Evolutionary conservation across 1,140 invertebrate genomes (phyloP).

Genomic region (Cydia strobilella): DNA sequence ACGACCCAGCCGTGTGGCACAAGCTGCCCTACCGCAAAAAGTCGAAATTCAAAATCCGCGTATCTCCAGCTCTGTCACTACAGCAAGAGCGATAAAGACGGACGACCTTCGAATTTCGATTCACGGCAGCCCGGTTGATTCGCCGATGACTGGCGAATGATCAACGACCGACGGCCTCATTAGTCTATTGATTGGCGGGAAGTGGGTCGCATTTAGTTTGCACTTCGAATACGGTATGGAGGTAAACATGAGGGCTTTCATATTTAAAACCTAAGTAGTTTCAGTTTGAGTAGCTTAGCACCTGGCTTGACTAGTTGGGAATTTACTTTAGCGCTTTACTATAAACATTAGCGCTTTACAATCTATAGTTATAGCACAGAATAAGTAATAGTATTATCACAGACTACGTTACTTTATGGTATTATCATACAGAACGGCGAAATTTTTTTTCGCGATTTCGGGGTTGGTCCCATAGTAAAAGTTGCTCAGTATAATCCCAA

Average conservation of each 20-base stretch:
- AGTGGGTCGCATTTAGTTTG: conserved; percentile 14
- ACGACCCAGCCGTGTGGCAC: background rate
- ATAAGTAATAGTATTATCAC: no score
- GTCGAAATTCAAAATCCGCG: no score
- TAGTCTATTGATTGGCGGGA: background rate
- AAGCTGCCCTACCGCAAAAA: no score
- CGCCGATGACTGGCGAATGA: conserved; percentile 12
- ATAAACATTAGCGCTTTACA: no score
- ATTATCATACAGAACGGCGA: no score
- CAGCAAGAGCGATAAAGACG: background rate
- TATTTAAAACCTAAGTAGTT: background rate
- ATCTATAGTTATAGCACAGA: no score
- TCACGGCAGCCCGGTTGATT: background rate
- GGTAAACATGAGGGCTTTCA: background rate
- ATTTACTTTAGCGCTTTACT: no score
- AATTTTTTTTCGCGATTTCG: no score
- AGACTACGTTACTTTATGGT: no score
- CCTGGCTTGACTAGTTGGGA: no score
- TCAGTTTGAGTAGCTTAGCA: background rate
- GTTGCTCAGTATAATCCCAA: no score
- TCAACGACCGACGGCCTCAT: conserved; percentile 6
- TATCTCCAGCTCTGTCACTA: background rate
- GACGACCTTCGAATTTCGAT: background rate
- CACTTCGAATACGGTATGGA: conserved; percentile 10
- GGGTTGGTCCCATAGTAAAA: no score